These are phyloP conservation scores for Lateolabrax maculatus DNA, from an alignment of 2,797 vertebrate species.

Conservation along the genomic window DNA sequence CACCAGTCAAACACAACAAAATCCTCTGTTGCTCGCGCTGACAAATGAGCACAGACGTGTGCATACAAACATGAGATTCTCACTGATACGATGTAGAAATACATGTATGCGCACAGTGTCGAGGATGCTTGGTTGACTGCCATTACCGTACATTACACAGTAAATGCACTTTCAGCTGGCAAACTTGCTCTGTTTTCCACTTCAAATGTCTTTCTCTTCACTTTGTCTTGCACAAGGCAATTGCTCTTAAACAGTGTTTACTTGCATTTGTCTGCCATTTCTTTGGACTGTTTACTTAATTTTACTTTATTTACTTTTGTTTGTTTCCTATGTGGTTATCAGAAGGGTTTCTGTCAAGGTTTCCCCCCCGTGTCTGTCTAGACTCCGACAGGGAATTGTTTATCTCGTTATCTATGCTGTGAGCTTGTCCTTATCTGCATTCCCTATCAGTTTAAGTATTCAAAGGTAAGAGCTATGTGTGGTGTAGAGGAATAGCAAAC, in stretches of 20 bases:
- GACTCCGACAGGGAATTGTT: slow-evolving; percentile 55
- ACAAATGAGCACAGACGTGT: not conserved
- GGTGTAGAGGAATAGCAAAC: slow-evolving; percentile 70
- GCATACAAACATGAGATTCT: slow-evolving; percentile 18
- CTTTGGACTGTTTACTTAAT: slow-evolving; percentile 43
- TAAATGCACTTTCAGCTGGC: slow-evolving; percentile 84
- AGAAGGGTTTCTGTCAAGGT: slow-evolving; percentile 49
- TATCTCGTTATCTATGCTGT: slow-evolving; percentile 69
- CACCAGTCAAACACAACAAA: slow-evolving; percentile 31
- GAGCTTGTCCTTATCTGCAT: slow-evolving; percentile 75
- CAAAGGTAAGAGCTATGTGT: slow-evolving; percentile 77
- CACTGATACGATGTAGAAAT: not conserved
- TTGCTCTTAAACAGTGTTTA: slow-evolving; percentile 67
- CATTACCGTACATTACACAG: slow-evolving; percentile 76
- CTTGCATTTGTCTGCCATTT: slow-evolving; percentile 72
- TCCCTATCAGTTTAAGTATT: slow-evolving; percentile 75
- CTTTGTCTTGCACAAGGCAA: slow-evolving; percentile 73
- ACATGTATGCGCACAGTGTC: slow-evolving; percentile 1
- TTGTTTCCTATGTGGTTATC: slow-evolving; percentile 60
- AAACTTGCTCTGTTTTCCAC: slow-evolving; percentile 64
- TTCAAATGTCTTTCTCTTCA: slow-evolving; percentile 63
- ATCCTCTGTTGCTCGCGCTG: slow-evolving; percentile 16
- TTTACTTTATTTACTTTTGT: slow-evolving; percentile 48
- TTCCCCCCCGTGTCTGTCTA: slow-evolving; percentile 45
- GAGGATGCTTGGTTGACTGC: slow-evolving; percentile 61